Base-by-base conservation (phyloP, 2,888 invertebrate genomes). In the Teinopalpus imperialis region DNA sequence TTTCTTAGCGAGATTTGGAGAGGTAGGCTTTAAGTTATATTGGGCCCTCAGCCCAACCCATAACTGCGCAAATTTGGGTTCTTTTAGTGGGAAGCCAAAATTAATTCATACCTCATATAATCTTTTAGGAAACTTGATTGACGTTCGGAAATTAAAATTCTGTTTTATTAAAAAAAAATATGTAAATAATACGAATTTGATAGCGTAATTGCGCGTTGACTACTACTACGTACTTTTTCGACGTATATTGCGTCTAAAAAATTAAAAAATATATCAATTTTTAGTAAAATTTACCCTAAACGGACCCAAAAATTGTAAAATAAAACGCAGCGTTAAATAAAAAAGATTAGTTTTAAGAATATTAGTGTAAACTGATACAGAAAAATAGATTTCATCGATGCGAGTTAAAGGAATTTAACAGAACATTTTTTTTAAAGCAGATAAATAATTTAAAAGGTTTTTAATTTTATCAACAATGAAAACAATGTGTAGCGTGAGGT, bases 401-500 rank as follows among this genome's bases (percentile, higher is more conserved):
- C 48, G 45, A 44, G 51, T 24, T 45, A 39, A 48, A 48, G 48
- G 51, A 42, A 49, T 46, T 48, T 49, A 49, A n/a, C n/a, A n/a
- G 52, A 53, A 53, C 51, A 46, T 45, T 51, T 61, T 60, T 61
- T 60, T 24, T 29, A 54, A 62, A 57, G 21, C 44, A 34, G 24
- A 52, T 43, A 68, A 67, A 58, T 62, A 69, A 67, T 66, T 64
- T 62, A 58, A 66, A 65, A 57, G 54, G 58, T 62, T 69, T 69
- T 59, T 66, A 60, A 70, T 70, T 74, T 70, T 65, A 68, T 59
- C 64, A 59, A 50, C 39, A 66, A 58, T 56, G 63, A 59, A 53
- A 60, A 59, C 63, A 65, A 63, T 64, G 66, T 77, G 81, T 86
- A 86, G 86, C 59, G 81, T 82, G 85, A 81, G 82, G 85, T 83